Evolutionary conservation across 2,888 invertebrate genomes (phyloP).

Genomic region (Boloria selene): DNA sequence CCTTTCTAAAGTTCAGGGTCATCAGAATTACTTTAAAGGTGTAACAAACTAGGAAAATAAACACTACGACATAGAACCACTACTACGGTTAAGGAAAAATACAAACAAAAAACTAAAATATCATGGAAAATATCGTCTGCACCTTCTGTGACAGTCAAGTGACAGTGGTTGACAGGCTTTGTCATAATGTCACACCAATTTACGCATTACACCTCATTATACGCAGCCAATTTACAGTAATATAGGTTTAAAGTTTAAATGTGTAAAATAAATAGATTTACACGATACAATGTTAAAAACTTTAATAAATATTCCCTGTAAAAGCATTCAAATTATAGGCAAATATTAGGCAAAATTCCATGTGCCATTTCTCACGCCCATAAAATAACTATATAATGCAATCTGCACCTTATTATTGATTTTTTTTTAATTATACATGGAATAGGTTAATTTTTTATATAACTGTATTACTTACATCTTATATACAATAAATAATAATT

Average conservation of each 20-base stretch:
- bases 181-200: slow-evolving; percentile 47
- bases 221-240: slow-evolving; percentile 41
- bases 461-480: too few species aligned
- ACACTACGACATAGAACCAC: slow-evolving; percentile 63
- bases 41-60: slow-evolving; percentile 59
- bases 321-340: too few species aligned
- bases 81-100: slow-evolving; percentile 65
- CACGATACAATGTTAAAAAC: too few species aligned
- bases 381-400: too few species aligned
- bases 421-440: too few species aligned
- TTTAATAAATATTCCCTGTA: too few species aligned
- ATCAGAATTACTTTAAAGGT: slow-evolving; percentile 56
- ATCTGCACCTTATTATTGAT: too few species aligned
- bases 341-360: too few species aligned
- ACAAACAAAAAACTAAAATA: slow-evolving; percentile 79
- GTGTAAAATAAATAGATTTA: too few species aligned
- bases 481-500: too few species aligned
- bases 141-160: slow-evolving; percentile 50
- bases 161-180: slow-evolving; percentile 52
- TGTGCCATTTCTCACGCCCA: too few species aligned
- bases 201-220: slow-evolving; percentile 62
- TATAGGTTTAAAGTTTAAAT: neutral
- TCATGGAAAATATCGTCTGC: slow-evolving; percentile 63
- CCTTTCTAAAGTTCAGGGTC: slow-evolving; percentile 56
- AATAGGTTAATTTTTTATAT: too few species aligned